Evolutionary conservation across 2,888 invertebrate species (phyloP).

Genomic region (Aphodius sticticus): DNA sequence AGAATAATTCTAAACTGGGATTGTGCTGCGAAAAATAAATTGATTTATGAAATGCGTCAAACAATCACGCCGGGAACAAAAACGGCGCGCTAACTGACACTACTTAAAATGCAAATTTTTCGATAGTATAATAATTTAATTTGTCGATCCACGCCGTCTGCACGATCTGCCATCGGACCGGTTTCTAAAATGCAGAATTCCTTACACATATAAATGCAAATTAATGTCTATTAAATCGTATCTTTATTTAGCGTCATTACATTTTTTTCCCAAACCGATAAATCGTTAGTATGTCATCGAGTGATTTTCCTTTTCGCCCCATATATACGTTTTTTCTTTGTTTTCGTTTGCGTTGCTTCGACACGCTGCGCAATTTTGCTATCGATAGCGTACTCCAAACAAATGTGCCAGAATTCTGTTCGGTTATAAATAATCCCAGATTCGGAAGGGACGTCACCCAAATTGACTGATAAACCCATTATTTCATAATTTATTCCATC

Average conservation of each 20-base stretch:
- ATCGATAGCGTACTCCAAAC: not conserved
- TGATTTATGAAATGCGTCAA: not conserved
- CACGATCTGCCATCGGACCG: constrained; percentile 11
- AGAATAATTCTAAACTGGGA: constrained; percentile 9
- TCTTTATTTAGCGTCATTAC: constrained; percentile 21
- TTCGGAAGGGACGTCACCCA: constrained; percentile 12
- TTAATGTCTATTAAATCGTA: constrained; percentile 26
- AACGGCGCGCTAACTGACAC: not conserved
- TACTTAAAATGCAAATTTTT: constrained; percentile 23
- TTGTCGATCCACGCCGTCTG: constrained; percentile 14
- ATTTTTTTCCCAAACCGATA: constrained; percentile 18
- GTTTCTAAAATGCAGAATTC: constrained; percentile 21
- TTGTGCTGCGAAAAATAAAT: not conserved
- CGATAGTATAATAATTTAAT: constrained; percentile 26
- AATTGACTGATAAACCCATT: constrained; percentile 17
- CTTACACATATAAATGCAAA: constrained; percentile 24
- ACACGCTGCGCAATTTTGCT: not conserved
- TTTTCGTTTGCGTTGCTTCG: not conserved
- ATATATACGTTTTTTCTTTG: not conserved
- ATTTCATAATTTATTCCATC: constrained; percentile 22
- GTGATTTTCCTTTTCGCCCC: not conserved
- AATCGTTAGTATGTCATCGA: constrained; percentile 16
- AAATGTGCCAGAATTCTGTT: constrained; percentile 11
- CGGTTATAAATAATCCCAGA: constrained; percentile 22
- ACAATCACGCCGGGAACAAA: not conserved